Evolutionary conservation across 2,888 invertebrate species (phyloP).

Genomic region (Xiphydria camelus): DNA sequence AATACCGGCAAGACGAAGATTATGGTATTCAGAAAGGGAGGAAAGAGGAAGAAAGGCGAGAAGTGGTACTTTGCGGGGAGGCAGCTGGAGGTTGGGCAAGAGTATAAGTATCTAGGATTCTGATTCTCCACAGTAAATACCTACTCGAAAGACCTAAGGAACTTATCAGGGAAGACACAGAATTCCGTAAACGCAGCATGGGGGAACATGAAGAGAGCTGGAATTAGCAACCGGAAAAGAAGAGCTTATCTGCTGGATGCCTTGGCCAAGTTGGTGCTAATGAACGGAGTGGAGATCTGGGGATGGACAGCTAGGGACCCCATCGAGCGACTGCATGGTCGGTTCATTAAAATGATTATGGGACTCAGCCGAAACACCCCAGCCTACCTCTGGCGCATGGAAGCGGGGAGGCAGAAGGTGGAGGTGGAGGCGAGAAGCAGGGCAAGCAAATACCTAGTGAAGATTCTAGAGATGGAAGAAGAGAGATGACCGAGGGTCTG

Average conservation of each 20-base stretch:
- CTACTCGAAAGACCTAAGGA: slow-evolving; percentile 1
- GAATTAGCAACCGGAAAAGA: neutral
- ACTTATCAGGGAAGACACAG: slow-evolving; percentile 5
- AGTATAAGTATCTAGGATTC: slow-evolving; percentile 16
- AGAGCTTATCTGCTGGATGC: neutral
- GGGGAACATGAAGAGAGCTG: slow-evolving; percentile 14
- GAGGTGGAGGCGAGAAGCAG: slow-evolving; percentile 5
- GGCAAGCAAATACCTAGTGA: slow-evolving; percentile 8
- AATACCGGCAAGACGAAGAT: slow-evolving; percentile 21
- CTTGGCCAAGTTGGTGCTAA: neutral
- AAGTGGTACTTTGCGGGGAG: slow-evolving; percentile 7
- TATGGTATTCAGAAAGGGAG: slow-evolving; percentile 17
- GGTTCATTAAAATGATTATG: slow-evolving; percentile 1
- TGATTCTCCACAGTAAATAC: slow-evolving; percentile 11
- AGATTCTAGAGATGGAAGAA: neutral
- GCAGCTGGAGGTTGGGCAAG: slow-evolving; percentile 12
- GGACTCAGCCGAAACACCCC: neutral
- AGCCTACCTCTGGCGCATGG: slow-evolving; percentile 8
- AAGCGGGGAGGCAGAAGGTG: slow-evolving; percentile 4
- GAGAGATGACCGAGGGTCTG: slow-evolving; percentile 16
- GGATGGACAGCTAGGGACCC: neutral
- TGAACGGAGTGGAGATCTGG: slow-evolving; percentile 3
- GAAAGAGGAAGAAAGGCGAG: slow-evolving; percentile 4
- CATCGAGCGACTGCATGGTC: neutral
- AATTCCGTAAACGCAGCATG: slow-evolving; percentile 15